Evolutionary conservation across 2,797 vertebrate genomes (phyloP).

Genomic region (Hirundo rustica): DNA sequence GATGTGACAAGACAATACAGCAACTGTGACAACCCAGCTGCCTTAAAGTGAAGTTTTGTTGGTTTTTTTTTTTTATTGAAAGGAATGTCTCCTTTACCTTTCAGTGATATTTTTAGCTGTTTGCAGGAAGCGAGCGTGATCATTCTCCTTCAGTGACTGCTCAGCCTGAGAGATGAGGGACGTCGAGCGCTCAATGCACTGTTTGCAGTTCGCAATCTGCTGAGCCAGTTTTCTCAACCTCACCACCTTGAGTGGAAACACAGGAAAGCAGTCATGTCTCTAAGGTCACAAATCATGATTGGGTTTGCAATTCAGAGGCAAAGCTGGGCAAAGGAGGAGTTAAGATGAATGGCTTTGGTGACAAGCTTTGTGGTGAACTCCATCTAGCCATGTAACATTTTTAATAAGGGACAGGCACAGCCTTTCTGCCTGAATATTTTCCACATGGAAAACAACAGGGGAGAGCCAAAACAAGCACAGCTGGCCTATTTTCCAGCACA

Average conservation of each 20-base stretch:
- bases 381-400: slow-evolving; percentile 44
- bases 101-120: slow-evolving; percentile 97
- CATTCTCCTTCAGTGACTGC: slow-evolving; percentile 92
- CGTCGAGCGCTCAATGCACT: slow-evolving; percentile 95
- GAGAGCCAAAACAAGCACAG: slow-evolving; percentile 80
- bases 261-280: slow-evolving; percentile 8
- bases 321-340: not conserved
- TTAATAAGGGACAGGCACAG: slow-evolving; percentile 46
- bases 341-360: not conserved
- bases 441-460: slow-evolving; percentile 62
- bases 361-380: not conserved
- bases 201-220: slow-evolving; percentile 96
- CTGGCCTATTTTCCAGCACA: slow-evolving; percentile 69
- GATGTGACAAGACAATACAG: not conserved
- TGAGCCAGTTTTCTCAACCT: slow-evolving; percentile 94
- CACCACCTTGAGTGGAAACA: slow-evolving; percentile 80
- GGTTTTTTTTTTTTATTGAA: not conserved
- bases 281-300: not conserved
- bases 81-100: slow-evolving; percentile 78
- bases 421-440: slow-evolving; percentile 69
- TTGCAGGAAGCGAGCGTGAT: slow-evolving; percentile 94
- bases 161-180: slow-evolving; percentile 96
- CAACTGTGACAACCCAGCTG: not conserved
- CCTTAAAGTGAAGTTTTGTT: not conserved
- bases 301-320: not conserved